Conservation (phyloP, 2,113 vertebrate genomes). For the human (Homo sapiens) region DNA sequence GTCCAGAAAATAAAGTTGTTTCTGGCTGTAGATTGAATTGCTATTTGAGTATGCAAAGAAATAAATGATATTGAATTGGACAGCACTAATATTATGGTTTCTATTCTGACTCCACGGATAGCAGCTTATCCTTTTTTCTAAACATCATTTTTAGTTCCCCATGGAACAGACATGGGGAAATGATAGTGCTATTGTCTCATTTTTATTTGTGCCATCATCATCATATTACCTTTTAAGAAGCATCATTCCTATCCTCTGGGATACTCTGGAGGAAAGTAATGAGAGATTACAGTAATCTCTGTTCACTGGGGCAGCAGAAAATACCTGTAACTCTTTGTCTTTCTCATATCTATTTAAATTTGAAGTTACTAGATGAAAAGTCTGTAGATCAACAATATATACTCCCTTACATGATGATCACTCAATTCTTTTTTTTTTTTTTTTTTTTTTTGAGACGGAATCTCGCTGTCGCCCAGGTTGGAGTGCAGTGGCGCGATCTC, state of each 20-base stretch:
- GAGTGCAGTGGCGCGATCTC: no score
- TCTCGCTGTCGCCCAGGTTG: no score
- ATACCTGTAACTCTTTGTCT: neutral
- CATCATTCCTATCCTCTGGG: neutral
- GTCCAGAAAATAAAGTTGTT: slow-evolving; percentile 33
- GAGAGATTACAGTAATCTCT: neutral
- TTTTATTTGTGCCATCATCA: slow-evolving; percentile 33
- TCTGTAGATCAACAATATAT: neutral
- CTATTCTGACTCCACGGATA: neutral
- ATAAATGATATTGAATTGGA: neutral
- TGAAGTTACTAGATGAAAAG: neutral
- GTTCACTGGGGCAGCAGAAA: neutral
- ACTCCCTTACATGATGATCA: neutral
- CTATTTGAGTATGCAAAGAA: slow-evolving; percentile 17
- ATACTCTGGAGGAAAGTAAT: neutral
- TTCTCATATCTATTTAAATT: slow-evolving; percentile 38
- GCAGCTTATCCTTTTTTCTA: neutral
- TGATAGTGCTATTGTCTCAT: neutral
- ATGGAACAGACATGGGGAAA: neutral
- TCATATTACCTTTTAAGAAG: slow-evolving; percentile 4
- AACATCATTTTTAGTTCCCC: slow-evolving; percentile 9
- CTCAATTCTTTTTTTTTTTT: neutral
- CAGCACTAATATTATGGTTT: neutral
- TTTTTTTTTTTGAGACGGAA: no score
- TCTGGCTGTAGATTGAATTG: slow-evolving; percentile 36